phyloP scores from a whole-genome alignment of 2,797 vertebrate species.

The Pseudochirops corinnae region DNA sequence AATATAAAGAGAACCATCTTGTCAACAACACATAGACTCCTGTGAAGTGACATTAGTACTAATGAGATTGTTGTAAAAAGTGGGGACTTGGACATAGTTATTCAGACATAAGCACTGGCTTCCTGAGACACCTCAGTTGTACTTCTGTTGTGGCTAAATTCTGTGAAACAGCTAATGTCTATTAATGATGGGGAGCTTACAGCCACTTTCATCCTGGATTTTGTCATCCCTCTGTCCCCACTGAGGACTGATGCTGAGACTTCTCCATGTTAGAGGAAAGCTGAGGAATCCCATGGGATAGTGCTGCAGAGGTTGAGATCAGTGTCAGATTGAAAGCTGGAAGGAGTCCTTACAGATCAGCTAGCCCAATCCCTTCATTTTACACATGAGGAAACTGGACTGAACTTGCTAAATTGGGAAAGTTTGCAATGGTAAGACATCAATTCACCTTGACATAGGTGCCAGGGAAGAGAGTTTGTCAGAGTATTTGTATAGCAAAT shows the following conservation, averaged over 20 bases:
- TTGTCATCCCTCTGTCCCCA: not conserved
- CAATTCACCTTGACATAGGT: not conserved
- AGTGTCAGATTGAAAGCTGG: not conserved
- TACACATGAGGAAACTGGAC: not conserved
- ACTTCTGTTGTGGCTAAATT: conserved; percentile 46
- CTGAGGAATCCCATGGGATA: not conserved
- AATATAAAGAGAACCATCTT: not conserved
- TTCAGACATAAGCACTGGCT: conserved; percentile 19
- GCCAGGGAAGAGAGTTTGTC: not conserved
- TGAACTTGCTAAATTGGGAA: not conserved
- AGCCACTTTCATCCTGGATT: not conserved
- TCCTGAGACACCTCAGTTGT: conserved; percentile 32
- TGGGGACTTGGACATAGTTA: not conserved
- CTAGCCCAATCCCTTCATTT: not conserved
- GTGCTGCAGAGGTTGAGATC: not conserved
- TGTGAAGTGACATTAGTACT: conserved; percentile 31
- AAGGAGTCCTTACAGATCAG: not conserved
- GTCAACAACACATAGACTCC: not conserved
- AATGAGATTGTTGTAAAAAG: conserved; percentile 16
- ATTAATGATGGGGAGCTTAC: not conserved
- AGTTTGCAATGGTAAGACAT: not conserved
- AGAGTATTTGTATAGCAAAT: not conserved
- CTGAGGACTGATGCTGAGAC: not conserved
- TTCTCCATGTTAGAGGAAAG: not conserved
- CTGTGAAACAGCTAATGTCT: conserved; percentile 37